Evolutionary conservation across 2,888 invertebrate species (phyloP), one percentile per base, ranked within the genome.

Genomic region (Argyresthia goedartella): DNA sequence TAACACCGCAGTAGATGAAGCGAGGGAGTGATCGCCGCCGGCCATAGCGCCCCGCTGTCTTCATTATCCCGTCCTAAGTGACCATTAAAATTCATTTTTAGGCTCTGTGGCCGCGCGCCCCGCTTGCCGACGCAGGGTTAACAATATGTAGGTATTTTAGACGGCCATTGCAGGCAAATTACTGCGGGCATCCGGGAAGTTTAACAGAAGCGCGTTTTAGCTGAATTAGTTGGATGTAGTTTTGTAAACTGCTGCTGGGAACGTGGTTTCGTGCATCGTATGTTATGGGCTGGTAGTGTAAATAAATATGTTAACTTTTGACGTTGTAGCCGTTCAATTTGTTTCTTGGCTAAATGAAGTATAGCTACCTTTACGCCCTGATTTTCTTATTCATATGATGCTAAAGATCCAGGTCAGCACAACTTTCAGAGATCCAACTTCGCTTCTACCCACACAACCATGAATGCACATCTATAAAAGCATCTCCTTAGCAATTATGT

Each of bases 81-180:
- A 76, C 76, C 77, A 79, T 80, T 81, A 80, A 78, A 77, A 80
- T 80, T 81, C 76, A 77, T 78, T 78, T 76, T 73, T 72, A 69
- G 66, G 56, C 67, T 71, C 67, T 60, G 44, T 51, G 56, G 59
- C 52, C 56, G 50, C 25, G 36, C 47, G 25, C 7, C 50, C 53
- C 53, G n/a, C 52, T n/a, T 51, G 43, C 44, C 52, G 49, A 49
- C 51, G 52, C 45, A 43, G 49, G 35, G 49, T 46, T 49, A 42
- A 52, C 51, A 55, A 48, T 48, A 36, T 44, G 44, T 44, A 44
- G 7, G 44, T 44, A 44, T 15, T 15, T 44, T 4, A 9, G 14
- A 15, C 25, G 25, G 13, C 14, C 15, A 44, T 44, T 44, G 14
- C 14, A 44, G 13, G 44, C 14, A 44, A 44, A 44, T 44, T 44